These are phyloP conservation scores for Rhabdophis nuchalis DNA, from an alignment of 2,797 vertebrate species.

Conservation along the genomic window DNA sequence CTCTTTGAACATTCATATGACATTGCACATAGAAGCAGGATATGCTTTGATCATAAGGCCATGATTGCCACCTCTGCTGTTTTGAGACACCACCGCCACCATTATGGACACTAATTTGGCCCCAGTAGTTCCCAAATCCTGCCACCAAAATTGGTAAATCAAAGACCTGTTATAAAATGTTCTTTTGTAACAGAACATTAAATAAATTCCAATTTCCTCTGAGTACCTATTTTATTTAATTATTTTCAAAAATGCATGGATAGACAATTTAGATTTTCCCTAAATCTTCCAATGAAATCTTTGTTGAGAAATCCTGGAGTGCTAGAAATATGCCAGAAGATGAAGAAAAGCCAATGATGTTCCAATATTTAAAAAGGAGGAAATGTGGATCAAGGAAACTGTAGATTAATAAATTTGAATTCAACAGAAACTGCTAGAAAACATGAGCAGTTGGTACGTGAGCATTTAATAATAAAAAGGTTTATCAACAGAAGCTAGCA, in stretches of 20 bases:
- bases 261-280: background rate
- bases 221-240: background rate
- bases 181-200: background rate
- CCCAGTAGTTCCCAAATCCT: background rate
- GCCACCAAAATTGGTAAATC: background rate
- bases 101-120: background rate
- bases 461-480: background rate
- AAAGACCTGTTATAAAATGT: background rate
- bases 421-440: background rate
- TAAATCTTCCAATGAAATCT: background rate
- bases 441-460: background rate
- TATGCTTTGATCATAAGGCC: background rate
- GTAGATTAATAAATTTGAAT: background rate
- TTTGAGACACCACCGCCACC: background rate
- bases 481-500: background rate
- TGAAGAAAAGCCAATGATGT: background rate
- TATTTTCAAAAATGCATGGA: background rate
- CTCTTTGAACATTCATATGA: background rate
- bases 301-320: background rate
- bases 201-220: background rate
- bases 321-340: background rate
- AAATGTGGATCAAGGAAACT: background rate
- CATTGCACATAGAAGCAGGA: background rate
- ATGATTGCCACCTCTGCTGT: background rate
- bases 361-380: background rate